phyloP scores from a whole-genome alignment of 2,113 vertebrate genomes.

The Taurulus bubalis region DNA sequence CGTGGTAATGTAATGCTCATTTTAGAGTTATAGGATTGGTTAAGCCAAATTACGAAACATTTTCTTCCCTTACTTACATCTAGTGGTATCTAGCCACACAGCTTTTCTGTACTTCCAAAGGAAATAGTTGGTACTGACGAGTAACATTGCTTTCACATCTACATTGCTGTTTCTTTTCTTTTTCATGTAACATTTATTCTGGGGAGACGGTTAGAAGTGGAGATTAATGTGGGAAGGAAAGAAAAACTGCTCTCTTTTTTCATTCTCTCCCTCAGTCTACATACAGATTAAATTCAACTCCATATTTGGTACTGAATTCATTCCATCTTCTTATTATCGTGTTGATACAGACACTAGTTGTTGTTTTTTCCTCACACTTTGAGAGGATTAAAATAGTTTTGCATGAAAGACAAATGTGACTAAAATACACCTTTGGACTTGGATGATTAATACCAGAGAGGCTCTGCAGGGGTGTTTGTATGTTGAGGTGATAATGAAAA shows the following conservation, averaged over 20 bases:
- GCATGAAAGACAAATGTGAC: slow-evolving; percentile 67
- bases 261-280: slow-evolving; percentile 27
- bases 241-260: slow-evolving; percentile 8
- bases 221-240: slow-evolving; percentile 21
- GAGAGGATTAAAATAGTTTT: slow-evolving; percentile 66
- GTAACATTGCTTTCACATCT: background rate
- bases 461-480: slow-evolving; percentile 45
- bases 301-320: slow-evolving; percentile 40
- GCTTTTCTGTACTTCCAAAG: too few relatives aligned
- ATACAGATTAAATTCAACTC: slow-evolving; percentile 62
- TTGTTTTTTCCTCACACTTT: slow-evolving; percentile 39
- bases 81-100: background rate
- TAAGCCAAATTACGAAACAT: too few relatives aligned
- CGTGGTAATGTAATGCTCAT: background rate
- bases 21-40: background rate
- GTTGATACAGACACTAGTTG: slow-evolving; percentile 27
- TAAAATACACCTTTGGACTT: slow-evolving; percentile 59
- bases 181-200: slow-evolving; percentile 21
- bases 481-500: slow-evolving; percentile 46
- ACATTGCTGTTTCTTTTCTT: background rate
- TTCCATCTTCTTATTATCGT: slow-evolving; percentile 59
- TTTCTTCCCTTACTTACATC: background rate
- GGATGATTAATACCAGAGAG: slow-evolving; percentile 46
- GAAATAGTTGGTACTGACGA: background rate
- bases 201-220: slow-evolving; percentile 4